Conservation (phyloP, 1,140 invertebrate genomes). For the Coenobita brevimanus region DNA sequence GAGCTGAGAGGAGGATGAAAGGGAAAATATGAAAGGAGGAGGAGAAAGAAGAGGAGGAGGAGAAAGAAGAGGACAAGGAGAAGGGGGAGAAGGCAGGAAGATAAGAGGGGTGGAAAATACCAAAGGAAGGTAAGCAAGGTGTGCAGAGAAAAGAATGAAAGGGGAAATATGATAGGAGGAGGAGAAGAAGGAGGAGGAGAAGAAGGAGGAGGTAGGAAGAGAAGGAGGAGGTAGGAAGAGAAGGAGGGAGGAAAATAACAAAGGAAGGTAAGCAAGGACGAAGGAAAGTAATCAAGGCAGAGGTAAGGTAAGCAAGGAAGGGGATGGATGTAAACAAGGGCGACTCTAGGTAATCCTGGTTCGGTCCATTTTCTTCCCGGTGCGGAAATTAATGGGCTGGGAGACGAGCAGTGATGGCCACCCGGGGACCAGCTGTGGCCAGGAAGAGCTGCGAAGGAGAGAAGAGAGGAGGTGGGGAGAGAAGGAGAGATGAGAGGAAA, state of each 20-base stretch:
- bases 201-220: background rate
- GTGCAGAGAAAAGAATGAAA: background rate
- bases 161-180: background rate
- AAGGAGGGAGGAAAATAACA: background rate
- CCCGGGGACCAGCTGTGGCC: conserved; percentile 42
- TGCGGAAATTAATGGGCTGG: conserved; percentile 47
- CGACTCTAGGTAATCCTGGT: conserved; percentile 22
- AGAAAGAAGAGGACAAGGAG: background rate
- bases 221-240: background rate
- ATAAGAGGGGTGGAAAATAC: background rate
- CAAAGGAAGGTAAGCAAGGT: background rate
- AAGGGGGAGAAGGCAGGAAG: too few relatives aligned
- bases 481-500: background rate
- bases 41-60: background rate
- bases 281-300: background rate
- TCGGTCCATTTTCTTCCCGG: conserved; percentile 53
- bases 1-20: too few relatives aligned
- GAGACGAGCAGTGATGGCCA: conserved; percentile 45
- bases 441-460: background rate
- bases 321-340: background rate
- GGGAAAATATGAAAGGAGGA: background rate
- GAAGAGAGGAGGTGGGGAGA: background rate
- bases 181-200: background rate
- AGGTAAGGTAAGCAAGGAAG: background rate
- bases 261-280: background rate